Base-by-base conservation (phyloP, 2,888 invertebrate genomes). In the Strigamia transsilvanica region DNA sequence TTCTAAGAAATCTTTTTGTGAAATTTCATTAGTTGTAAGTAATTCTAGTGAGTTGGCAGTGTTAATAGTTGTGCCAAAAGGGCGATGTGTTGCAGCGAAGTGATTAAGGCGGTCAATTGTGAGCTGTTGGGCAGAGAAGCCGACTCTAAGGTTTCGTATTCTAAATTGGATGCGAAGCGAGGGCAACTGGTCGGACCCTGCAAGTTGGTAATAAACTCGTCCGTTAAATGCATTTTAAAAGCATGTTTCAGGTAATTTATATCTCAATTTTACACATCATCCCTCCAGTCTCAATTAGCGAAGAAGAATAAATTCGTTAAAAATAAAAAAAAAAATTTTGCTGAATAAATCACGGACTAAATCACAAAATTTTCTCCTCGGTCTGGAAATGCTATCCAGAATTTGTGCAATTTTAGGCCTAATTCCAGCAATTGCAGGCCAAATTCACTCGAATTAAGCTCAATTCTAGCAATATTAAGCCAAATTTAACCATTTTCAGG, bases 81-180 rank as follows among this genome's bases (percentile, higher is more conserved):
- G 12, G 2, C 23, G 12, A 66, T 21, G 61, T 66, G 23, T 66
- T 23, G 61, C 61, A 66, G 61, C 18, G 61, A 66, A 66, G 61
- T 66, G 61, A 66, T 66, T 66, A 66, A 66, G 61, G 61, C 61
- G 61, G 61, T 66, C 61, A 66, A 66, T 66, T 66, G 61, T 66
- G 61, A 66, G 61, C 23, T 0, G 61, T 66, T 66, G 18, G 23
- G 61, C 61, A 21, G 61, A 18, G 61, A 66, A 66, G 61, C 61
- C 61, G 18, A 23, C 23, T 66, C 6, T 66, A 23, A 7, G 21
- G 61, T 23, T 21, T 12, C 18, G 61, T 23, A 21, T 18, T 66
- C 23, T 23, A 66, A 66, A 66, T 66, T 66, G 21, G 61, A 66
- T 46, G 46, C 38, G 46, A 46, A 5, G 61, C 61, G n/a, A 61